phyloP scores from a whole-genome alignment of 2,113 vertebrate species.

The Peucedramus taeniatus region DNA sequence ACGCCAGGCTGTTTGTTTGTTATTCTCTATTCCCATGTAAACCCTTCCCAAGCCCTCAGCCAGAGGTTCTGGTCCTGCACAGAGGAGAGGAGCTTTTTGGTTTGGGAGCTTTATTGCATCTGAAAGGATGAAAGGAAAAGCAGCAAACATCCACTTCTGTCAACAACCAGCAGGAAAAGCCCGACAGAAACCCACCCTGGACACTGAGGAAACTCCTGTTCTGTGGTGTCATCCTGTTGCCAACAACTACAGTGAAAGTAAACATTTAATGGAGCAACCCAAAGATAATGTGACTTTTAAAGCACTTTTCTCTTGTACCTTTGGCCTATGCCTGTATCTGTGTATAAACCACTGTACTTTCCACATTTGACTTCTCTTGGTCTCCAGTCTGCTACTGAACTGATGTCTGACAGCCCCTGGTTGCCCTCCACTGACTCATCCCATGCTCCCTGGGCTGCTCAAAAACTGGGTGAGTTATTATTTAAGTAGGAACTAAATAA shows the following conservation, averaged over 20 bases:
- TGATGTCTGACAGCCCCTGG: not conserved
- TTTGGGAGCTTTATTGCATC: not conserved
- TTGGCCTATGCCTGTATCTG: not conserved
- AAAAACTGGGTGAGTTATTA: not conserved
- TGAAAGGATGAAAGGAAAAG: not conserved
- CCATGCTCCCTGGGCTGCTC: not conserved
- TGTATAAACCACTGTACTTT: not conserved
- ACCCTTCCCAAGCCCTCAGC: not conserved
- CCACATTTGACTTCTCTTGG: not conserved
- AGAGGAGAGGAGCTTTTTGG: not conserved
- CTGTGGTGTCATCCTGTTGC: not conserved
- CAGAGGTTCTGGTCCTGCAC: not conserved
- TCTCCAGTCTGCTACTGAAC: not conserved
- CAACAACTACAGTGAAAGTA: not conserved
- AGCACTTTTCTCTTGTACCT: not conserved
- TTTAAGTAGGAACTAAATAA: conserved; percentile 1
- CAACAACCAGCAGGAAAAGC: not conserved
- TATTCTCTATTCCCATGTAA: not conserved
- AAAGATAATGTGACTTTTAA: not conserved
- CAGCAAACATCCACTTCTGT: not conserved
- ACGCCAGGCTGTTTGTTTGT: not conserved
- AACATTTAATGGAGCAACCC: not conserved
- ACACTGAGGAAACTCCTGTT: not conserved
- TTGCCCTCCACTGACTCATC: not conserved
- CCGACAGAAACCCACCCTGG: not conserved